Conservation (phyloP, 2,113 vertebrate genomes). For the Forbesichthys papilliferus region DNA sequence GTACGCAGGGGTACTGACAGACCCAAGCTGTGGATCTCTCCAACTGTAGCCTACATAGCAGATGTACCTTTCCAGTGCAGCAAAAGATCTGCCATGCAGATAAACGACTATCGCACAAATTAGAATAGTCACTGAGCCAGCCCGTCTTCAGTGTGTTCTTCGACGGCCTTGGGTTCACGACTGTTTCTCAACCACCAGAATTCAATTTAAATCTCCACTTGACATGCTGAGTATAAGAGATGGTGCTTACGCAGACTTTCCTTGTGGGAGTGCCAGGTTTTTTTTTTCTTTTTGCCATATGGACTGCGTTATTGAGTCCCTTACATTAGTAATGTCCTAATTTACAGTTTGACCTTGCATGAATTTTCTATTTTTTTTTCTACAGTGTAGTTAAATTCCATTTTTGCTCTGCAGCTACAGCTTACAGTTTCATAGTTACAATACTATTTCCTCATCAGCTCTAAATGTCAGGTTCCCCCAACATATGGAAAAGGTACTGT, state of each 20-base stretch:
- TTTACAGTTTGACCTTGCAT: conserved; percentile 33
- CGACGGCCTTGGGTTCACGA: conserved; percentile 49
- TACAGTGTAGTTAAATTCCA: conserved; percentile 33
- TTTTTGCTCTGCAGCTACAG: conserved; percentile 35
- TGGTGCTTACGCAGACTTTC: conserved; percentile 32
- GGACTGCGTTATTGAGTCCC: not conserved
- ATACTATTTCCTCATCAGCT: conserved; percentile 41
- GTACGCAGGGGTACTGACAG: conserved; percentile 2
- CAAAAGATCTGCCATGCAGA: conserved; percentile 54
- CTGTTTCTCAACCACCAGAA: conserved; percentile 46
- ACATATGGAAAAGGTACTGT: conserved; percentile 29
- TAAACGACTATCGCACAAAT: conserved; percentile 63
- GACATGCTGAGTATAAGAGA: conserved; percentile 50
- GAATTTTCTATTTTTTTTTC: conserved; percentile 34
- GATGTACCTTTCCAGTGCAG: conserved; percentile 45
- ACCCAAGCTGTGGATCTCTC: conserved; percentile 32
- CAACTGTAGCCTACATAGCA: conserved; percentile 23
- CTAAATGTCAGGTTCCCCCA: conserved; percentile 53
- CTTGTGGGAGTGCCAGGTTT: conserved; percentile 19
- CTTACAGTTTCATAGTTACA: conserved; percentile 21
- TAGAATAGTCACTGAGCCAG: conserved; percentile 56
- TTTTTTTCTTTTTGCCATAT: conserved; percentile 7
- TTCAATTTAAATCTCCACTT: conserved; percentile 61
- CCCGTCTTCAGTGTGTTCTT: conserved; percentile 57
- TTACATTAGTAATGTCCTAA: conserved; percentile 32